phyloP scores from a whole-genome alignment of 2,113 vertebrate genomes.

The Arenaria interpres region DNA sequence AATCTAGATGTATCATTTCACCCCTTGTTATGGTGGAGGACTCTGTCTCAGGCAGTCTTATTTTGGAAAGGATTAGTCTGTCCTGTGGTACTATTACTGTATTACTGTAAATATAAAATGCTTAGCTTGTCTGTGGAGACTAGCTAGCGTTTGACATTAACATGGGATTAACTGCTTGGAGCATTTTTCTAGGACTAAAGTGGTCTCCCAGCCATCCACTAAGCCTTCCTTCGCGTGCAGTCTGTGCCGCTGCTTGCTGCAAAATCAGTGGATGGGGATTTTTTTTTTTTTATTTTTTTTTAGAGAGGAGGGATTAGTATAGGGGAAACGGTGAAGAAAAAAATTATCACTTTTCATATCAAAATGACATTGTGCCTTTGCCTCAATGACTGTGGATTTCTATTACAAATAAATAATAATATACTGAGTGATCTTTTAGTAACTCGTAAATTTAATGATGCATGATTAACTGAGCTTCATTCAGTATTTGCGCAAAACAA shows the following conservation, averaged over 20 bases:
- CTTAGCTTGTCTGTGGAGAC: neutral
- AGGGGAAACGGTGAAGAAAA: neutral
- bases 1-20: neutral
- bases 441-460: neutral
- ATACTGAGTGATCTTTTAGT: neutral
- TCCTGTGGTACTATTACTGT: neutral
- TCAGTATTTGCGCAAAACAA: neutral
- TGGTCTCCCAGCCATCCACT: neutral
- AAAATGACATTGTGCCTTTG: neutral
- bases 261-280: neutral
- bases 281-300: neutral
- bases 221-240: neutral
- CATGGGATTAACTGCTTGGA: slow-evolving; percentile 15
- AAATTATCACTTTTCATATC: neutral
- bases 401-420: neutral
- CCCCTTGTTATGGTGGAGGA: neutral
- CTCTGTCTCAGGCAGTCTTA: neutral
- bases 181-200: neutral
- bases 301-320: neutral
- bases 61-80: slow-evolving; percentile 20
- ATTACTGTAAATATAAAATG: slow-evolving; percentile 31
- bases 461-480: neutral
- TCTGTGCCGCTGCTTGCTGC: neutral
- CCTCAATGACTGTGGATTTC: neutral
- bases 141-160: neutral